phyloP scores from a whole-genome alignment of 2,113 vertebrate genomes.

The Chaetops frenatus region DNA sequence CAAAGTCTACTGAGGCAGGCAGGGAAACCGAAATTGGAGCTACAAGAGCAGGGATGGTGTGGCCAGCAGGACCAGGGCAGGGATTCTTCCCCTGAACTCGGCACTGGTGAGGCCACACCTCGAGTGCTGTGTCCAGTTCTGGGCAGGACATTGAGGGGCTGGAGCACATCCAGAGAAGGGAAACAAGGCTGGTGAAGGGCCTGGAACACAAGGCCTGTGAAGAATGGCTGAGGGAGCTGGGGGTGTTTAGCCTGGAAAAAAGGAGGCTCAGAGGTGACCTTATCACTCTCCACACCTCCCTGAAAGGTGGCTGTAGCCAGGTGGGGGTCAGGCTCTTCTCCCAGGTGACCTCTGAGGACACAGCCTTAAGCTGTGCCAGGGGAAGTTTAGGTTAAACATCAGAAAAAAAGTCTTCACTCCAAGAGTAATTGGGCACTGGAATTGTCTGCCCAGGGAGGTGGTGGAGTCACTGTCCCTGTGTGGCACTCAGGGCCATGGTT shows the following conservation, averaged over 20 bases:
- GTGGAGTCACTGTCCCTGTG: background rate
- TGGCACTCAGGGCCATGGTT: background rate
- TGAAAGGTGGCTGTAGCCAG: background rate
- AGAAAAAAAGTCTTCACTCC: background rate
- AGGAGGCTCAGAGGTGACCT: background rate
- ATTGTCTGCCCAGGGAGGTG: too few species aligned
- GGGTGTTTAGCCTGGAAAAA: background rate
- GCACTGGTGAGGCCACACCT: background rate
- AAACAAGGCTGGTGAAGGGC: background rate
- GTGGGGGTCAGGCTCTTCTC: fast-evolving
- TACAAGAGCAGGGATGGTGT: background rate
- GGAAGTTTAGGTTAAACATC: background rate
- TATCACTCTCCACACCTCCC: background rate
- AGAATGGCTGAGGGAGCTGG: background rate
- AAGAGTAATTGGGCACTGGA: background rate
- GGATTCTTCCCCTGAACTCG: fast-evolving
- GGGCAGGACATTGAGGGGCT: background rate
- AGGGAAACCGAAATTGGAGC: background rate
- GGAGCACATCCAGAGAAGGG: background rate
- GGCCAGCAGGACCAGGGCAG: background rate
- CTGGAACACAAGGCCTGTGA: background rate
- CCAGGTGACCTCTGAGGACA: background rate
- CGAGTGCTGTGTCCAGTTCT: background rate
- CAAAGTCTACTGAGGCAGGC: background rate
- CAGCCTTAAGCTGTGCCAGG: background rate